These are phyloP conservation scores for Oceanodroma tethys DNA, from an alignment of 2,113 vertebrate species.

Conservation along the genomic window DNA sequence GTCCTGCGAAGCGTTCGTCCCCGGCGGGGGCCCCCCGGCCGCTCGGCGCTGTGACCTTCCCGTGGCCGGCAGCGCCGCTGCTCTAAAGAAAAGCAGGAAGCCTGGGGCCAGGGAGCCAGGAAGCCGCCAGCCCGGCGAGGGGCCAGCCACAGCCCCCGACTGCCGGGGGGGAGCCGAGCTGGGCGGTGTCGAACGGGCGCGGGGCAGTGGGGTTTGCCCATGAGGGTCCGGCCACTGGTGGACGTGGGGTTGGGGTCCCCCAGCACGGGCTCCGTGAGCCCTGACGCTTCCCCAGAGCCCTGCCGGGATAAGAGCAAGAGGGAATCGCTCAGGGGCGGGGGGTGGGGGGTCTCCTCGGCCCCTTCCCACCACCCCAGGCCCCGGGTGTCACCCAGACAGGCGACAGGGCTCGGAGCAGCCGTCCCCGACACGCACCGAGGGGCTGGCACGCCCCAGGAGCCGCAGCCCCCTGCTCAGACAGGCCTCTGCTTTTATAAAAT, in stretches of 20 bases:
- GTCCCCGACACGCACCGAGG: background rate
- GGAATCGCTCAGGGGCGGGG: background rate
- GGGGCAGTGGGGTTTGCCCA: background rate
- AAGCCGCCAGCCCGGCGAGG: background rate
- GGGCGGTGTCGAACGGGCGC: fast-evolving
- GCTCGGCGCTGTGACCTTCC: background rate
- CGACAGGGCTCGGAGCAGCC: background rate
- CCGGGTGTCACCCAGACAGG: background rate
- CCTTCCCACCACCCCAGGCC: background rate
- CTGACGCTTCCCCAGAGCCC: too few species aligned
- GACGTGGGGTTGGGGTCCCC: too few species aligned
- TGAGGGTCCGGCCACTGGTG: fast-evolving
- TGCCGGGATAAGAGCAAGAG: background rate
- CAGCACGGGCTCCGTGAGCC: background rate
- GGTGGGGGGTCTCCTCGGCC: background rate
- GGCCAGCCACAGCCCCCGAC: background rate
- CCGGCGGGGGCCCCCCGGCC: background rate
- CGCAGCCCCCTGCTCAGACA: background rate
- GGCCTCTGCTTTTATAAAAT: background rate
- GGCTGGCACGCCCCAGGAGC: background rate
- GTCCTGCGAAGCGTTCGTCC: background rate
- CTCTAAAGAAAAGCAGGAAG: slow-evolving; percentile 55
- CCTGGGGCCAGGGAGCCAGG: background rate
- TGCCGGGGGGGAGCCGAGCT: background rate
- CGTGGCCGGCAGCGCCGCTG: background rate